phyloP scores from a whole-genome alignment of 2,888 invertebrate species.

The Sarcophaga rosellei region DNA sequence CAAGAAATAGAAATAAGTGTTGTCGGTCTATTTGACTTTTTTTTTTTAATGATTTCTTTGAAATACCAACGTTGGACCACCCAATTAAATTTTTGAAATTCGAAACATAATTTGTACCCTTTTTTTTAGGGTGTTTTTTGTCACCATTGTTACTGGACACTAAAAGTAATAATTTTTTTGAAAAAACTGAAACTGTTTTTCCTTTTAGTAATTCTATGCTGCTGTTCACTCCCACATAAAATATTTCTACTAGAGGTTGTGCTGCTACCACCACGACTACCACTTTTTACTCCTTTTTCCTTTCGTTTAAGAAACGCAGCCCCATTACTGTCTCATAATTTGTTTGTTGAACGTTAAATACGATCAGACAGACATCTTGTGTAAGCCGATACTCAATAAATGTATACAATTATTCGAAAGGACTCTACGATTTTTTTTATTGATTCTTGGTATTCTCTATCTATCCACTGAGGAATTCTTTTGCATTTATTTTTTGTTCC shows the following conservation, averaged over 20 bases:
- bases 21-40: neutral
- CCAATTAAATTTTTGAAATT: conserved; percentile 20
- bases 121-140: neutral
- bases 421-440: conserved; percentile 34
- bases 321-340: conserved; percentile 32
- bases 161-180: conserved; percentile 53
- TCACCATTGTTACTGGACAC: conserved; percentile 32
- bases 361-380: neutral
- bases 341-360: conserved; percentile 29
- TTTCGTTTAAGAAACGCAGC: neutral
- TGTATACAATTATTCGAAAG: neutral
- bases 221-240: neutral
- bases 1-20: neutral
- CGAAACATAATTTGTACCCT: neutral
- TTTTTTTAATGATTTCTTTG: no score
- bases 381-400: conserved; percentile 40
- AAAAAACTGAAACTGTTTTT: no score
- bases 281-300: neutral
- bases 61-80: conserved; percentile 28
- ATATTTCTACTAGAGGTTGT: neutral
- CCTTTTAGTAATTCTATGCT: conserved; percentile 13
- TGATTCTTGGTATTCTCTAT: conserved; percentile 6
- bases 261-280: neutral
- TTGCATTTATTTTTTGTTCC: conserved; percentile 2
- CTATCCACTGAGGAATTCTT: neutral